A percentile compares a stretch with the other conserved stretches of the same genome.
These are phyloP conservation scores for Drosophila parthenogenetica DNA, from an alignment of 2,888 invertebrate genomes.

Conservation along the genomic window DNA sequence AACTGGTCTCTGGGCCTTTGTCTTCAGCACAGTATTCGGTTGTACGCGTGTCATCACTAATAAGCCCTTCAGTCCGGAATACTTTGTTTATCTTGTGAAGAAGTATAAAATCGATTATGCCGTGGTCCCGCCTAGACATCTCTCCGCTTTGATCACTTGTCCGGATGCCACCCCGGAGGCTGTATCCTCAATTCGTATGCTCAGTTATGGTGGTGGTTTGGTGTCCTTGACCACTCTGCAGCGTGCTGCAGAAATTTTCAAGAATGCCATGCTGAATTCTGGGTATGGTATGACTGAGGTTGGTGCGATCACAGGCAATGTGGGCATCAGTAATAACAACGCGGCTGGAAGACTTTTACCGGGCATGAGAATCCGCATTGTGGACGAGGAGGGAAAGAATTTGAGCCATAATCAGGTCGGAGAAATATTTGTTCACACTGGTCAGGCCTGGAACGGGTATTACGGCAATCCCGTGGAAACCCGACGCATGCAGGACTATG, in stretches of 20 bases:
- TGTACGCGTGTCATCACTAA: slow-evolving; percentile 71
- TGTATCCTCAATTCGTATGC: slow-evolving; percentile 57
- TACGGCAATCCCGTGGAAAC: slow-evolving; percentile 76
- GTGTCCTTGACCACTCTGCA: slow-evolving; percentile 57
- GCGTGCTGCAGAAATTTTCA: slow-evolving; percentile 59
- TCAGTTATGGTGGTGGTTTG: slow-evolving; percentile 71
- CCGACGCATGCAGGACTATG: slow-evolving; percentile 63
- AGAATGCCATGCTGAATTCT: slow-evolving; percentile 58
- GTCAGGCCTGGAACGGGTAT: slow-evolving; percentile 78
- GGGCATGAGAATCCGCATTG: slow-evolving; percentile 68
- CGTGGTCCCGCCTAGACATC: slow-evolving; percentile 63
- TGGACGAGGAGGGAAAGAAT: slow-evolving; percentile 67
- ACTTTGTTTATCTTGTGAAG: slow-evolving; percentile 67
- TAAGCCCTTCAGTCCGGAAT: slow-evolving; percentile 64
- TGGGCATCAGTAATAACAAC: slow-evolving; percentile 58
- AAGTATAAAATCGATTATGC: slow-evolving; percentile 72
- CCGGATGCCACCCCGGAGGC: slow-evolving; percentile 56
- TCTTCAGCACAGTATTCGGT: slow-evolving; percentile 55
- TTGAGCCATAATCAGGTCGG: slow-evolving; percentile 72
- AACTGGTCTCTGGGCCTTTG: slow-evolving; percentile 59
- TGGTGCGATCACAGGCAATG: slow-evolving; percentile 55
- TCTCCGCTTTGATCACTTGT: slow-evolving; percentile 63
- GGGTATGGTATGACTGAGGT: slow-evolving; percentile 78
- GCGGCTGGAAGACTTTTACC: slow-evolving; percentile 70
- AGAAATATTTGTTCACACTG: slow-evolving; percentile 73